These are phyloP conservation scores for Oasisia sp. DNA, from an alignment of 2,888 invertebrate species.

Conservation along the genomic window DNA sequence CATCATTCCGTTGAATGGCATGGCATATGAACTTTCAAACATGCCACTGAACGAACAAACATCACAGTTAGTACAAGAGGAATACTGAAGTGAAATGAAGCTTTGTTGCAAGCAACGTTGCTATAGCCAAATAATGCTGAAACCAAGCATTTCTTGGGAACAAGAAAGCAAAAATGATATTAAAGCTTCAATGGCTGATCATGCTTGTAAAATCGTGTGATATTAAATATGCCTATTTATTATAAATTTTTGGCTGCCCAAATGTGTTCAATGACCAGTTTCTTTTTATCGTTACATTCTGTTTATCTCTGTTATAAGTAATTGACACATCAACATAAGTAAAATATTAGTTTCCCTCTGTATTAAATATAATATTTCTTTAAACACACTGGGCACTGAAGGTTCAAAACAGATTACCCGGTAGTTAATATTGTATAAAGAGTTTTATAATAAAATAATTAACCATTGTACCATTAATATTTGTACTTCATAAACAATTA, in stretches of 20 bases:
- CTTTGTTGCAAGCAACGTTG: neutral
- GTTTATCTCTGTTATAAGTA: neutral
- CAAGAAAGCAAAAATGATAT: neutral
- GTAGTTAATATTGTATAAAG: neutral
- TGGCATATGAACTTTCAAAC: too few relatives aligned
- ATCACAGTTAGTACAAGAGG: neutral
- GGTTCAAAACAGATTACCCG: neutral
- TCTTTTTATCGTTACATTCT: too few relatives aligned
- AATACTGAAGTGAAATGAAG: neutral
- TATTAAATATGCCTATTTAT: neutral
- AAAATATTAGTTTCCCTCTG: neutral
- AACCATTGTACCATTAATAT: neutral
- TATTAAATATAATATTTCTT: neutral
- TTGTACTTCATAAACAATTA: neutral
- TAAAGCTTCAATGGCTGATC: neutral
- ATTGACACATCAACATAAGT: neutral
- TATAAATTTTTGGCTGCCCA: neutral
- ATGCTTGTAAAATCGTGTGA: neutral
- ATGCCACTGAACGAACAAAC: neutral
- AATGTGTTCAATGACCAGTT: neutral
- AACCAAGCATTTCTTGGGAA: neutral
- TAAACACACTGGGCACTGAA: neutral
- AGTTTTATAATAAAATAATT: neutral
- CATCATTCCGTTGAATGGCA: neutral
- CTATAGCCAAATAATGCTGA: neutral